These are phyloP conservation scores for Lordiphosa mommai DNA, from an alignment of 1,140 invertebrate species.

Conservation along the genomic window DNA sequence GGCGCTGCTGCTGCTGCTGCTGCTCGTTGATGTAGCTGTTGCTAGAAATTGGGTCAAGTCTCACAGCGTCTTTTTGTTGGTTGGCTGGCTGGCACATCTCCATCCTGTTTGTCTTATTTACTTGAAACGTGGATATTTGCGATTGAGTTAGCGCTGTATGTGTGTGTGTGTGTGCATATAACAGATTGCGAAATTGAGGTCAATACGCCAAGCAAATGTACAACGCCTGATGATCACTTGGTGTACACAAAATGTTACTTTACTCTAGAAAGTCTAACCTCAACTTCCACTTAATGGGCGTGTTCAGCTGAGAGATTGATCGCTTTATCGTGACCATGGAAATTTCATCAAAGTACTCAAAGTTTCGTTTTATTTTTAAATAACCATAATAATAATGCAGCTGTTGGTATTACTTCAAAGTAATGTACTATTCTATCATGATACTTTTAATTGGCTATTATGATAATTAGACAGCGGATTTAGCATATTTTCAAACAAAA, in stretches of 20 bases:
- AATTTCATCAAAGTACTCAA: no score
- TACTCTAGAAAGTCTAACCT: not conserved
- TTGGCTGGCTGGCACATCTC: constrained; percentile 14
- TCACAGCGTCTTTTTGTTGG: constrained; percentile 30
- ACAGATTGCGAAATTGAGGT: constrained; percentile 63
- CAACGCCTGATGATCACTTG: not conserved
- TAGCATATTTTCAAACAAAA: no score
- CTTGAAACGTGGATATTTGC: constrained; percentile 46
- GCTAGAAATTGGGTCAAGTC: constrained; percentile 69
- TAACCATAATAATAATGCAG: no score
- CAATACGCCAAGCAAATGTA: constrained; percentile 30
- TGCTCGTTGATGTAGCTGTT: not conserved
- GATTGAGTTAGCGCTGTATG: constrained; percentile 32
- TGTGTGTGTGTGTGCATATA: constrained; percentile 6
- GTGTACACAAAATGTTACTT: not conserved
- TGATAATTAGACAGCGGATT: no score
- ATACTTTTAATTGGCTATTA: no score
- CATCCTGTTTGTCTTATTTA: constrained; percentile 45
- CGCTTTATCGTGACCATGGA: no score
- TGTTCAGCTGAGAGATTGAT: no score
- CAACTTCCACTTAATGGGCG: no score
- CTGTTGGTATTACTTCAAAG: no score
- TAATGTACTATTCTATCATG: no score
- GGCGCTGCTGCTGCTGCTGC: constrained; percentile 26
- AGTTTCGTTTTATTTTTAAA: no score